Evolutionary conservation across 2,797 vertebrate species (phyloP).

Genomic region (Sebastes vulpes): DNA sequence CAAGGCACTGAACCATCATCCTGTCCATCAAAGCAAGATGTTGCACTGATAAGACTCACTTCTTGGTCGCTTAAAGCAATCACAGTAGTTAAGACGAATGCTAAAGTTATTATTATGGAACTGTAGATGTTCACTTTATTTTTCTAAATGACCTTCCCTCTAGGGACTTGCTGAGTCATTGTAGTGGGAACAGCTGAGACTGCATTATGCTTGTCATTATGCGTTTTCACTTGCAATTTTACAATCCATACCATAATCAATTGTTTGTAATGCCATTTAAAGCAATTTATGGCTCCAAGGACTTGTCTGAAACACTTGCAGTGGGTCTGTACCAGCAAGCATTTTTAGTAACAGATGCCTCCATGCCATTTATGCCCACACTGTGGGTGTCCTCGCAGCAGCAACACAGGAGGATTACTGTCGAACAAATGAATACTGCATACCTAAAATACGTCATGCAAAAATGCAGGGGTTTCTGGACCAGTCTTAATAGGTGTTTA

Average conservation of each 20-base stretch:
- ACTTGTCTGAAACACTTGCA: slow-evolving; percentile 5
- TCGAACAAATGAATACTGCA: slow-evolving; percentile 10
- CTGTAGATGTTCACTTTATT: background rate
- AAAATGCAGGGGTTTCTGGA: background rate
- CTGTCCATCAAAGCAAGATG: slow-evolving; percentile 47
- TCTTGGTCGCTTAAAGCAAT: slow-evolving; percentile 19
- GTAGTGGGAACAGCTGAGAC: background rate
- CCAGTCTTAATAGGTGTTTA: background rate
- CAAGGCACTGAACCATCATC: slow-evolving; percentile 31
- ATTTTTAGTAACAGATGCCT: slow-evolving; percentile 42
- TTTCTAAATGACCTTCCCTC: slow-evolving; percentile 10
- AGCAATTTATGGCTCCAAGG: background rate
- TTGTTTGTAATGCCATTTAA: slow-evolving; percentile 2
- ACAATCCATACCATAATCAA: background rate
- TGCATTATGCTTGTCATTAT: background rate
- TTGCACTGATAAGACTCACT: slow-evolving; percentile 1
- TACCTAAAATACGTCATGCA: background rate
- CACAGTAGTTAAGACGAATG: slow-evolving; percentile 1
- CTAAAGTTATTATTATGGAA: slow-evolving; percentile 12
- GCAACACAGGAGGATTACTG: slow-evolving; percentile 1
- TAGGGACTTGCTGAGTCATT: slow-evolving; percentile 6
- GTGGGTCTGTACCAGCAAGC: background rate
- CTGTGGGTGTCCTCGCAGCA: slow-evolving; percentile 28
- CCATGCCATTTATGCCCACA: slow-evolving; percentile 24
- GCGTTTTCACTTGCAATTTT: background rate